Conservation (phyloP, 64 coral and sea anemone genomes). For the Trachythela sp. region DNA sequence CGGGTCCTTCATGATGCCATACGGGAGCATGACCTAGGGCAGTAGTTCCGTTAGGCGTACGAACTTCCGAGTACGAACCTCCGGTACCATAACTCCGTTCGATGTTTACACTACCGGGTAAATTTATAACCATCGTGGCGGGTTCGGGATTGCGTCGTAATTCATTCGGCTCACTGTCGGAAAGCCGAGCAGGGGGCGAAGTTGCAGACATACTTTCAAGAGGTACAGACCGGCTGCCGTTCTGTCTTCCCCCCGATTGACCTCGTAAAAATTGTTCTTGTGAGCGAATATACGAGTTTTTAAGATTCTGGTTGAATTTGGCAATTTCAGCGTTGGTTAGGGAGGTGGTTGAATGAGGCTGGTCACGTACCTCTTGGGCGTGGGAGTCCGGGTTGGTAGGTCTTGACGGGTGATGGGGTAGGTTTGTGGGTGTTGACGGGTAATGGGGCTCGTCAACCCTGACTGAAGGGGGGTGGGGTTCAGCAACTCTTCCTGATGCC, state of each 20-base stretch:
- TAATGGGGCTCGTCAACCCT: too few species aligned
- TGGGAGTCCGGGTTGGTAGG: background rate
- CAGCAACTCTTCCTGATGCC: background rate
- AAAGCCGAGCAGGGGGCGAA: background rate
- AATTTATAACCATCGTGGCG: background rate
- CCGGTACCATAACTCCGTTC: background rate
- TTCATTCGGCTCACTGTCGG: background rate
- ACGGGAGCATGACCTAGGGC: background rate
- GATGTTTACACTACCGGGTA: background rate
- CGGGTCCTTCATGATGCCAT: slow-evolving; percentile 1
- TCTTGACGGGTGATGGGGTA: background rate
- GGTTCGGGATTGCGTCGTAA: background rate
- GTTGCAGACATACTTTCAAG: background rate
- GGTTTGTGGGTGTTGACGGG: background rate
- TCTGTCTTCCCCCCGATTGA: background rate
- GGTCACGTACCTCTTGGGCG: background rate
- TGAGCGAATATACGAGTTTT: background rate
- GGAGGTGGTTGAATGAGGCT: background rate
- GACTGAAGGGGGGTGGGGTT: background rate
- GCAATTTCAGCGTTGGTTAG: slow-evolving; percentile 3
- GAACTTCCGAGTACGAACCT: background rate
- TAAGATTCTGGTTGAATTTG: slow-evolving; percentile 7
- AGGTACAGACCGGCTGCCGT: background rate
- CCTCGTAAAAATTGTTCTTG: background rate
- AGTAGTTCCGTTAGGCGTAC: background rate